Evolutionary conservation across 2,888 invertebrate species (phyloP).

Genomic region (Eurytoma californica): DNA sequence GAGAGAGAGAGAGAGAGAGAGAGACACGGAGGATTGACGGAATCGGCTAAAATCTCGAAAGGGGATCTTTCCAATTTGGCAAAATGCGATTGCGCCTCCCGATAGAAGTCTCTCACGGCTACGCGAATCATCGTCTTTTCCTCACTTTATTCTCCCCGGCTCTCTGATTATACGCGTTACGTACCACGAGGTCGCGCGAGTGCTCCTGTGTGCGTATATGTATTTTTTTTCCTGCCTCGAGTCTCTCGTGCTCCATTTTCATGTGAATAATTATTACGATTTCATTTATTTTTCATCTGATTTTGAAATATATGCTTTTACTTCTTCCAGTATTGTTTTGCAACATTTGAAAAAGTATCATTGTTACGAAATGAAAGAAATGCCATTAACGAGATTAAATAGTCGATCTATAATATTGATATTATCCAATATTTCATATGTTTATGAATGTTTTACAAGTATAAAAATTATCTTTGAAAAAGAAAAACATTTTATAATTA

Average conservation of each 20-base stretch:
- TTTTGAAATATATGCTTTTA: background rate
- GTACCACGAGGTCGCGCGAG: background rate
- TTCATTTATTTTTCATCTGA: background rate
- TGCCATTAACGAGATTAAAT: too few species aligned
- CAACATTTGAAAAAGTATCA: too few species aligned
- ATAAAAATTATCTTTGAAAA: too few species aligned
- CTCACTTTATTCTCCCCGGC: conserved; percentile 17
- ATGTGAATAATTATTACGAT: background rate
- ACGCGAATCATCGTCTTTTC: conserved; percentile 15
- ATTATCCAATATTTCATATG: too few species aligned
- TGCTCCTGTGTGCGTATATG: background rate
- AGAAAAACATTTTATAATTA: too few species aligned
- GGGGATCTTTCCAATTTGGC: conserved; percentile 51
- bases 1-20: background rate
- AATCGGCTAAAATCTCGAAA: conserved; percentile 39
- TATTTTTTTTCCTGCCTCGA: too few species aligned
- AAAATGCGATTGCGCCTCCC: conserved; percentile 40
- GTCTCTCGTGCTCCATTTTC: too few species aligned
- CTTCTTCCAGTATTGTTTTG: too few species aligned
- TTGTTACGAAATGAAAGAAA: too few species aligned
- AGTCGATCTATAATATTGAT: too few species aligned
- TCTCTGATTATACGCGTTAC: conserved; percentile 7
- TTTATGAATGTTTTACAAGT: too few species aligned
- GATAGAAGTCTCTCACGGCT: conserved; percentile 12
- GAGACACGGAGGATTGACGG: background rate